These are phyloP conservation scores for Nasonia giraulti DNA, from an alignment of 1,140 invertebrate genomes.

Conservation along the genomic window DNA sequence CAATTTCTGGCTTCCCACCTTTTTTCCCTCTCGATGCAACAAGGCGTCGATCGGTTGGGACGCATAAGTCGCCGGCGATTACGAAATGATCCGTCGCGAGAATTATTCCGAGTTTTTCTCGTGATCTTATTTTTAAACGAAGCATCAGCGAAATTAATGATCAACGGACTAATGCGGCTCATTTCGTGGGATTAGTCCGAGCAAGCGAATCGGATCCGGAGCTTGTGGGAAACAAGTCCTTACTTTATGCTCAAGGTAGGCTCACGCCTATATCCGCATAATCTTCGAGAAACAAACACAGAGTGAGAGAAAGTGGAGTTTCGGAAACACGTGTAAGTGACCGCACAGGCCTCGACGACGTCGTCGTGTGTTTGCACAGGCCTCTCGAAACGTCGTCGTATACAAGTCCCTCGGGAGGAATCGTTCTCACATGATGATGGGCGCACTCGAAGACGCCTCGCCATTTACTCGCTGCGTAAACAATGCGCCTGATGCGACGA, in stretches of 20 bases:
- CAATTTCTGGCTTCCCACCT: slow-evolving; percentile 6
- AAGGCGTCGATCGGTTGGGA: not conserved
- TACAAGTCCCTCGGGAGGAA: not conserved
- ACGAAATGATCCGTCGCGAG: not conserved
- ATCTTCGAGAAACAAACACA: slow-evolving; percentile 56
- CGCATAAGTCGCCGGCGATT: not conserved
- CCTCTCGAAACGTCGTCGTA: not conserved
- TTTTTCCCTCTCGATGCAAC: not conserved
- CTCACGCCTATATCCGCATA: slow-evolving; percentile 34
- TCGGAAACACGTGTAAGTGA: slow-evolving; percentile 57
- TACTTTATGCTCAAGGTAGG: too few species aligned
- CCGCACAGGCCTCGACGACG: not conserved
- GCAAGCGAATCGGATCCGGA: not conserved
- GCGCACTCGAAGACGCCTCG: not conserved
- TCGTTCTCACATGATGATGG: slow-evolving; percentile 6
- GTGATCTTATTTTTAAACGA: too few species aligned
- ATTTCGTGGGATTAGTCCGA: not conserved
- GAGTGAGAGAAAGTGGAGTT: too few species aligned
- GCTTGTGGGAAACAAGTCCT: not conserved
- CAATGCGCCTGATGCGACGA: not conserved
- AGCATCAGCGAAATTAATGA: too few species aligned
- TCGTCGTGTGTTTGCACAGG: slow-evolving; percentile 33
- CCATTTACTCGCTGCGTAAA: slow-evolving; percentile 30
- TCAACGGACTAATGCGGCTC: too few species aligned
- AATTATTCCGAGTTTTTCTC: not conserved